Base-by-base conservation (phyloP, 2,797 vertebrate species). In the Leptoclinus maculatus region DNA sequence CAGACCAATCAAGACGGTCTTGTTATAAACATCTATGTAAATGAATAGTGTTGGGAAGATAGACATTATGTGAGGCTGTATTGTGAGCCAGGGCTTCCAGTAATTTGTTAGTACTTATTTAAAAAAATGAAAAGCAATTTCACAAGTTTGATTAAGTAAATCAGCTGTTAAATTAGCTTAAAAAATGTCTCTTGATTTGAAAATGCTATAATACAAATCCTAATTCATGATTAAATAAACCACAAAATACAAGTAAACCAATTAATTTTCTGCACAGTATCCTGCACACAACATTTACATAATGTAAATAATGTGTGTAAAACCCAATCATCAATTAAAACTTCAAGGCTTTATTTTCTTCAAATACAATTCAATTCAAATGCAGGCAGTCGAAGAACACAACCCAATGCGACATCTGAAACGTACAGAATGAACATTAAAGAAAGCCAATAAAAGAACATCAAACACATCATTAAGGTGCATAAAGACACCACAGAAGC, bases 51-150 rank as follows among this genome's bases (percentile, higher is more conserved):
- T 17, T 56, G 3, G 23, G 25, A 14, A 19, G 8, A 53, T 53
- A 13, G 10, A 13, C n/a, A 23, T 25, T 13, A 23, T 13, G 11
- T 12, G 5, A 25, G 4, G 49, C 49, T 12, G 17, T 23, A 72
- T 39, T 58, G 11, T 25, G 29, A 23, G 8, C 19, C 11, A 41
- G 0, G 43, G 13, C 34, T 16, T 38, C 29, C 34, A 27, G 5
- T 10, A n/a, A 56, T 73, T 58, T 49, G 3, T 27, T 34, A 41
- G 19, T 23, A 23, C 21, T 69, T 49, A 25, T 56, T 39, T 25
- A 8, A 4, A 23, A 51, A 56, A 66, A 47, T 51, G 7, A n/a
- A 69, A 76, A 77, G 39, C 27, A 23, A 32, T 69, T 73, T 64
- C 5, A 41, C 25, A 14, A 21, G 13, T 41, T 60, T 51, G 1